Evolutionary conservation across 2,888 invertebrate species (phyloP).

Genomic region (Apeira syringaria): DNA sequence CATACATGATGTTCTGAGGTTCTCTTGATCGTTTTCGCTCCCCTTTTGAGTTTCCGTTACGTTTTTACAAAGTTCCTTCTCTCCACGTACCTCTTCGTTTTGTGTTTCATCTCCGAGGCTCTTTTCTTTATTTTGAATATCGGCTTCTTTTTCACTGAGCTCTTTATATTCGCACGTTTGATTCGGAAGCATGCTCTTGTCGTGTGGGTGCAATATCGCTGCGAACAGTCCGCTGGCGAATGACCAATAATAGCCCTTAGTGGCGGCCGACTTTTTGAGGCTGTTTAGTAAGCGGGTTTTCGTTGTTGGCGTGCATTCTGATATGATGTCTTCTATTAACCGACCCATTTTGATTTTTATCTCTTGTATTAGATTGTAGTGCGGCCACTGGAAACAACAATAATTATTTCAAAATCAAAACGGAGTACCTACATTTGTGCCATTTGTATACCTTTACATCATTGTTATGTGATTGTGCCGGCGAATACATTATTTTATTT

Average conservation of each 20-base stretch:
- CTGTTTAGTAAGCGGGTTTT: conserved; percentile 14
- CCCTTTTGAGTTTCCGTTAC: background rate
- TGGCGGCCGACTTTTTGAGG: conserved; percentile 29
- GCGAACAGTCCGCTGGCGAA: conserved; percentile 37
- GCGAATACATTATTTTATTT: no score
- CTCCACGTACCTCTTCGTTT: background rate
- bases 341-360: conserved; percentile 36
- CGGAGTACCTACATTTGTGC: no score
- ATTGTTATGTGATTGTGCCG: no score
- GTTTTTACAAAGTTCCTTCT: background rate
- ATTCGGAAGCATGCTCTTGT: no score
- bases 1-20: no score
- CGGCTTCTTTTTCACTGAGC: no score
- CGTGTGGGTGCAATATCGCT: background rate
- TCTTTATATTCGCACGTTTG: no score
- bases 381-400: conserved; percentile 57
- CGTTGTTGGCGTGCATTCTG: conserved; percentile 16
- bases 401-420: no score
- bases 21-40: background rate
- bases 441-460: no score
- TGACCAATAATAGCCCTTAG: conserved; percentile 53
- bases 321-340: conserved; percentile 37
- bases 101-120: no score
- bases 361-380: conserved; percentile 45
- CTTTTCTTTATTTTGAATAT: background rate